Evolutionary conservation across 2,888 invertebrate species (phyloP).

Genomic region (Antheraea assamensis): DNA sequence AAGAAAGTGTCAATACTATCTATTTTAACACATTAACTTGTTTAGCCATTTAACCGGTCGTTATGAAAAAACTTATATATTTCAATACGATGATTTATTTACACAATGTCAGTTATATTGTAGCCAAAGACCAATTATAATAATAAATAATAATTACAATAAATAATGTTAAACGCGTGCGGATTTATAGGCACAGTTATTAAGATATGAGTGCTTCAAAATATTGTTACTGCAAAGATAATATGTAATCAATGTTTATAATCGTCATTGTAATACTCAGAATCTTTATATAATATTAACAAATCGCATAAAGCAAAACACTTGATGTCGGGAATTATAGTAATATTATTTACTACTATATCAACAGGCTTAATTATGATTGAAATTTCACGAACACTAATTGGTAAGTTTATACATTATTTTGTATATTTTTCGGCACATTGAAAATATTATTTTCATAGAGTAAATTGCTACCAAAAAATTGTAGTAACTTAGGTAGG

Average conservation of each 20-base stretch:
- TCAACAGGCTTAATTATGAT: neutral
- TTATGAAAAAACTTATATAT: no score
- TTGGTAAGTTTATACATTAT: neutral
- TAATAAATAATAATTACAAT: no score
- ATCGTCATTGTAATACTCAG: neutral
- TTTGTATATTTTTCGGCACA: neutral
- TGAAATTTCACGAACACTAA: neutral
- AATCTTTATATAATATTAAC: neutral
- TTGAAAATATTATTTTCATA: neutral
- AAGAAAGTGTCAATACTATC: no score
- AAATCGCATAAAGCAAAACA: neutral
- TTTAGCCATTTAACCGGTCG: no score
- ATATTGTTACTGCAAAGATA: neutral
- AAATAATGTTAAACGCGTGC: no score
- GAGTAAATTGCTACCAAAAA: neutral
- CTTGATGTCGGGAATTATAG: neutral
- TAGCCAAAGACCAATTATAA: no score
- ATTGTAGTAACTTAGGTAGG: neutral
- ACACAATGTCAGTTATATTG: no score
- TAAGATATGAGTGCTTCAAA: conserved; percentile 4
- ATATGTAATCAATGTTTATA: neutral
- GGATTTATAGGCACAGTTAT: no score
- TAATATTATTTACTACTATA: neutral
- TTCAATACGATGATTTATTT: no score
- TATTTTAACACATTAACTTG: no score